These are phyloP conservation scores for Toxotes chatareus DNA, from an alignment of 2,113 vertebrate species.

Conservation along the genomic window DNA sequence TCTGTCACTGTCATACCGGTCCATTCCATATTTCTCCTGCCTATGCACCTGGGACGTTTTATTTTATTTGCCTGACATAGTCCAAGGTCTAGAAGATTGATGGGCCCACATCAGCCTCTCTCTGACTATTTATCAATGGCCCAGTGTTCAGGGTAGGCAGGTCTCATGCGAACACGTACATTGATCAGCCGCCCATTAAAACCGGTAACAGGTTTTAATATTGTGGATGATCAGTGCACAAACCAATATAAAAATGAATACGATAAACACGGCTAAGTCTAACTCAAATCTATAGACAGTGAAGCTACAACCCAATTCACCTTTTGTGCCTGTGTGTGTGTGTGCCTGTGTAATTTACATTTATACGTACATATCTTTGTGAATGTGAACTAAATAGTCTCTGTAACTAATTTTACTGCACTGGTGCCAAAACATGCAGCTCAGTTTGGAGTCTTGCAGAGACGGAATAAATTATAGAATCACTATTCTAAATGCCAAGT, in stretches of 20 bases:
- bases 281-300: conserved; percentile 3
- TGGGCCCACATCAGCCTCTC: conserved; percentile 65
- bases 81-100: conserved; percentile 80
- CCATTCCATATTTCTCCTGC: conserved; percentile 77
- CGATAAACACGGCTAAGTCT: background rate
- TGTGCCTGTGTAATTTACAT: background rate
- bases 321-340: background rate
- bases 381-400: conserved; percentile 19
- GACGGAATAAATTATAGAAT: conserved; percentile 65
- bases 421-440: conserved; percentile 55
- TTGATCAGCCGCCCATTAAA: no score
- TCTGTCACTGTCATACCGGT: conserved; percentile 73
- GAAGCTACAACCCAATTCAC: background rate
- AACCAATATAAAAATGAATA: conserved; percentile 1
- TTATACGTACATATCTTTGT: background rate
- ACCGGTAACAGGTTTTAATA: no score
- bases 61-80: conserved; percentile 79
- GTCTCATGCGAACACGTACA: conserved; percentile 22
- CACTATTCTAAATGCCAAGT: conserved; percentile 66
- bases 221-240: background rate
- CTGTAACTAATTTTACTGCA: conserved; percentile 52
- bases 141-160: conserved; percentile 57
- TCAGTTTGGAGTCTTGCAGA: conserved; percentile 56
- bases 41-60: conserved; percentile 74
- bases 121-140: conserved; percentile 73